Evolutionary conservation across 2,113 vertebrate species (phyloP).

Genomic region (Hoplias malabaricus): DNA sequence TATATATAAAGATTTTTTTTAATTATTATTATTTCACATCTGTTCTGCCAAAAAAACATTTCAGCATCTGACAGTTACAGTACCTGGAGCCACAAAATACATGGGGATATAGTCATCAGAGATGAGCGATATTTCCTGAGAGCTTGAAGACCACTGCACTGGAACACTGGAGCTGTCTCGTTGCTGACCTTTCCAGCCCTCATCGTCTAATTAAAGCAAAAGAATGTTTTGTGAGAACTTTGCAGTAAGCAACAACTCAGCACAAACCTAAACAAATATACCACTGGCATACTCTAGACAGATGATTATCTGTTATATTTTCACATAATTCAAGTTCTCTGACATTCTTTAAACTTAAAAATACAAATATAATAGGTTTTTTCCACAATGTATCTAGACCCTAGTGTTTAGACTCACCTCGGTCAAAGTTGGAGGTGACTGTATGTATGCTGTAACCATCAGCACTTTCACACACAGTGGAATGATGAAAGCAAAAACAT

Average conservation of each 20-base stretch:
- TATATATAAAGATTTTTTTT: too few species aligned
- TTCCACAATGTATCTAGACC: neutral
- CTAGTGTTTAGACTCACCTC: conserved; percentile 64
- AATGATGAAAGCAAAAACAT: conserved; percentile 97
- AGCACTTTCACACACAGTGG: conserved; percentile 87
- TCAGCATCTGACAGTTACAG: neutral
- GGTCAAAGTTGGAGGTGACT: conserved; percentile 80
- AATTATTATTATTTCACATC: too few species aligned
- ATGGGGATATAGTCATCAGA: conserved; percentile 93
- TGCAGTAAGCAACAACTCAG: neutral
- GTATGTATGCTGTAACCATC: conserved; percentile 78
- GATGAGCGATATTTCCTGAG: conserved; percentile 83
- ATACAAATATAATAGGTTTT: neutral
- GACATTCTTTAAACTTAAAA: too few species aligned
- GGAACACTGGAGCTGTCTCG: conserved; percentile 78
- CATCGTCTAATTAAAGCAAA: conserved; percentile 70
- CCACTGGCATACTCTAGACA: too few species aligned
- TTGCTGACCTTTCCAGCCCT: conserved; percentile 86
- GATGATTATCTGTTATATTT: conserved; percentile 8
- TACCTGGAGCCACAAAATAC: conserved; percentile 93
- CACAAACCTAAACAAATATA: too few species aligned
- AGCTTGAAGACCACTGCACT: conserved; percentile 81
- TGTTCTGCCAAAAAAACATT: too few species aligned
- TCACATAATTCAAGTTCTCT: neutral
- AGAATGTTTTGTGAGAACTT: neutral